These are phyloP conservation scores for Cactoblastis cactorum DNA, from an alignment of 2,888 invertebrate genomes.

Conservation along the genomic window DNA sequence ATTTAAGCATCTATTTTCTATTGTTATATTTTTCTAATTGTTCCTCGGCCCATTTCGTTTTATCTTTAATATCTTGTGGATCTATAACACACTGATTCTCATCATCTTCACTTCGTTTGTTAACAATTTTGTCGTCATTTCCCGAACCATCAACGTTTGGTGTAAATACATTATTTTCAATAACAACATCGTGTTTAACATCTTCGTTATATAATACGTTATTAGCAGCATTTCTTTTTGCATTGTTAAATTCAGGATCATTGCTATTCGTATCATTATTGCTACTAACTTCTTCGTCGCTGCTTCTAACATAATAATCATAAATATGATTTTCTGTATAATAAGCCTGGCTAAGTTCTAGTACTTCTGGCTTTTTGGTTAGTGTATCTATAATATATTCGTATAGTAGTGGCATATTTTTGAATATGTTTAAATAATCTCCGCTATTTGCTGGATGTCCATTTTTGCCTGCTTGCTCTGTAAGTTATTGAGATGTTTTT, in stretches of 20 bases:
- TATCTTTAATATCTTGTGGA: constrained; percentile 41
- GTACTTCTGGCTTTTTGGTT: constrained; percentile 44
- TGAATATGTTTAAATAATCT: constrained; percentile 43
- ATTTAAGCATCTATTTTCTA: constrained; percentile 19
- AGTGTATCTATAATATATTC: constrained; percentile 45
- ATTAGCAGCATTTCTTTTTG: constrained; percentile 11
- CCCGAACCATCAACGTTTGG: neutral
- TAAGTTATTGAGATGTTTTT: neutral
- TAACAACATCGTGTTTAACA: neutral
- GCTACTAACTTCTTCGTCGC: neutral
- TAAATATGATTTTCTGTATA: constrained; percentile 27
- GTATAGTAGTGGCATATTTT: constrained; percentile 45
- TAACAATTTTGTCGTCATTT: neutral
- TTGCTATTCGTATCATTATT: neutral
- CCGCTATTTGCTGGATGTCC: constrained; percentile 19
- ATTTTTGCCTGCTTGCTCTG: constrained; percentile 25
- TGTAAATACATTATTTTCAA: no score
- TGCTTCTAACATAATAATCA: constrained; percentile 15
- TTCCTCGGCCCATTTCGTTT: constrained; percentile 34
- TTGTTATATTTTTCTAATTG: constrained; percentile 43
- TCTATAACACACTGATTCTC: constrained; percentile 19
- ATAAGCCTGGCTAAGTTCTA: constrained; percentile 41
- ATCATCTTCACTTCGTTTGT: neutral
- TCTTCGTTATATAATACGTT: neutral
- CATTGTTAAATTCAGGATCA: neutral